phyloP scores from a whole-genome alignment of 2,888 invertebrate genomes.

The Oscheius sp. region DNA sequence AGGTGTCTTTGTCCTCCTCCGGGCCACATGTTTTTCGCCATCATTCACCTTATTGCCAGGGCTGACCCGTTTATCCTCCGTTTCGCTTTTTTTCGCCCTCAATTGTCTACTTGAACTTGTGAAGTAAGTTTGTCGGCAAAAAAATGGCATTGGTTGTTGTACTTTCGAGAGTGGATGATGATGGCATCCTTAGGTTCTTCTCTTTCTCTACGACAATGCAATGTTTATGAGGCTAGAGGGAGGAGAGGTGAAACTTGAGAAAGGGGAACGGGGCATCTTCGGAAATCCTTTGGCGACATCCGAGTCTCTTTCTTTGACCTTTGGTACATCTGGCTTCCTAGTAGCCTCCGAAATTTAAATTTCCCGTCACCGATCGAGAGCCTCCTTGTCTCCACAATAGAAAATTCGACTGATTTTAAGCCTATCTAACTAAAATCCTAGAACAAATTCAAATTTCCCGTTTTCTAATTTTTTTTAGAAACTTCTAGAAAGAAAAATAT shows the following conservation, averaged over 20 bases:
- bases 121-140: neutral
- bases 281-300: neutral
- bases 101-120: neutral
- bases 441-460: too few relatives aligned
- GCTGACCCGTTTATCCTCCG: constrained; percentile 12
- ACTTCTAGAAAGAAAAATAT: too few relatives aligned
- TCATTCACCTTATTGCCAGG: constrained; percentile 27
- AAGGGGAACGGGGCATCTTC: neutral
- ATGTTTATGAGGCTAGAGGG: constrained; percentile 25
- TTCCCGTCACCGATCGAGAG: too few relatives aligned
- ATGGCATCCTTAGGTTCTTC: constrained; percentile 10
- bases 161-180: too few relatives aligned
- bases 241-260: constrained; percentile 19
- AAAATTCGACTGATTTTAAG: too few relatives aligned
- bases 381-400: too few relatives aligned
- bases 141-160: neutral
- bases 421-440: too few relatives aligned
- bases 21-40: constrained; percentile 31
- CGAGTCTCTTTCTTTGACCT: too few relatives aligned
- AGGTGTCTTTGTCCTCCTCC: constrained; percentile 14
- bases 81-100: neutral
- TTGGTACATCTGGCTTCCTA: too few relatives aligned
- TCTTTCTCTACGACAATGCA: constrained; percentile 22
- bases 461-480: too few relatives aligned
- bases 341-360: too few relatives aligned